Base-by-base conservation (phyloP, 1,140 invertebrate species). In the Caenorhabditis latens region DNA sequence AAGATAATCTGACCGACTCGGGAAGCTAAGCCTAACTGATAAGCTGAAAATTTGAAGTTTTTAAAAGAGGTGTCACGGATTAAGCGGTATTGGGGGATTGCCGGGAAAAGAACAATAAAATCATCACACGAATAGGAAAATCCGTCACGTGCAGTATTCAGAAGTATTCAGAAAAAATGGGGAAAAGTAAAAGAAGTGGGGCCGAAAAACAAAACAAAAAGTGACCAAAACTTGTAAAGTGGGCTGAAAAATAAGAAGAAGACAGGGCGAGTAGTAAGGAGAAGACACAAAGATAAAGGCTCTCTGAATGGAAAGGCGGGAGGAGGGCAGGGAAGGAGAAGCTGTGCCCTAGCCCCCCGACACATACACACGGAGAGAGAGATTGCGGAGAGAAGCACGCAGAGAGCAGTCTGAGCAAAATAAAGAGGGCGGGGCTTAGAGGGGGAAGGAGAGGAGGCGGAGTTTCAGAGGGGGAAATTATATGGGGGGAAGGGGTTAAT, bases 161-260 rank as follows among this genome's bases (percentile, higher is more conserved):
- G 57, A n/a, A 58, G 57, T n/a, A 21, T 7, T 58, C 14, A n/a
- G n/a, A 58, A 58, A 58, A 21, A 58, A n/a, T 9, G n/a, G 8
- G 57, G 16, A n/a, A 58, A 21, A n/a, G 57, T 9, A 58, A n/a
- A 58, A 21, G 57, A n/a, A 58, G n/a, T n/a, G 57, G n/a, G n/a
- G 14, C 8, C 8, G 57, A n/a, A 58, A 58, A 58, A 58, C 57
- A 58, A 58, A 75, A 75, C 67, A 75, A 75, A 75, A 75, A 75
- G 43, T 75, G 67, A 75, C 67, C 67, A 75, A 75, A 75, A 75
- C 67, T 75, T 75, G 67, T 75, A 75, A 75, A 46, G 67, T 75
- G 67, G 42, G 42, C 57, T 75, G 67, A 75, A 75, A 75, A 75
- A 75, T 75, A 75, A 75, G 67, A 48, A 13, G 16, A 6, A 67